phyloP scores from a whole-genome alignment of 2,888 invertebrate genomes.

The Sepiola atlantica region DNA sequence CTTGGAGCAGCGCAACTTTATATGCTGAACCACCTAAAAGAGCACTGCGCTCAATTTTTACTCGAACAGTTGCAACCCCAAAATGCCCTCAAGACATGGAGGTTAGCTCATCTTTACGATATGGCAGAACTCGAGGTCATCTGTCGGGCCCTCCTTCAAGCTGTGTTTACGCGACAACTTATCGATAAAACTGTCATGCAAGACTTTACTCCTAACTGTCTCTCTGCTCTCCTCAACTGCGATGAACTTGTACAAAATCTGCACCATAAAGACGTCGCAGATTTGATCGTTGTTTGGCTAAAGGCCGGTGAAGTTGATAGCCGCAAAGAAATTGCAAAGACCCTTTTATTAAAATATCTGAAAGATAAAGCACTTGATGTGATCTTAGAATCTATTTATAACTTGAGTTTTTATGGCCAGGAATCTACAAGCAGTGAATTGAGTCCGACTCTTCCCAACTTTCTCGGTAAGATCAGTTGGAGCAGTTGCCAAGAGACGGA shows the following conservation, averaged over 20 bases:
- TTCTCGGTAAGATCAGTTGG: slow-evolving; percentile 10
- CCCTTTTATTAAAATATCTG: not conserved
- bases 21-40: not conserved
- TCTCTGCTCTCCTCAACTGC: not conserved
- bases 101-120: not conserved
- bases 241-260: not conserved
- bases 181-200: not conserved
- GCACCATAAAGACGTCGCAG: not conserved
- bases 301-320: not conserved
- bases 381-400: not conserved
- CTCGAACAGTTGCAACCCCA: slow-evolving; percentile 34
- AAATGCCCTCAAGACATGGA: not conserved
- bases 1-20: slow-evolving; percentile 35
- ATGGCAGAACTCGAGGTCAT: not conserved
- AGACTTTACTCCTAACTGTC: not conserved
- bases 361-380: slow-evolving; percentile 35
- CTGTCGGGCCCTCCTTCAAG: not conserved
- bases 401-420: not conserved
- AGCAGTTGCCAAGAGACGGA: not conserved
- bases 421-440: not conserved
- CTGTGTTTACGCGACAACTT: not conserved
- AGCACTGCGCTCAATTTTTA: slow-evolving; percentile 35
- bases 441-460: not conserved
- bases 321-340: not conserved
- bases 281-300: not conserved